These are phyloP conservation scores for Odiellus spinosus DNA, from an alignment of 2,888 invertebrate species.

Conservation along the genomic window DNA sequence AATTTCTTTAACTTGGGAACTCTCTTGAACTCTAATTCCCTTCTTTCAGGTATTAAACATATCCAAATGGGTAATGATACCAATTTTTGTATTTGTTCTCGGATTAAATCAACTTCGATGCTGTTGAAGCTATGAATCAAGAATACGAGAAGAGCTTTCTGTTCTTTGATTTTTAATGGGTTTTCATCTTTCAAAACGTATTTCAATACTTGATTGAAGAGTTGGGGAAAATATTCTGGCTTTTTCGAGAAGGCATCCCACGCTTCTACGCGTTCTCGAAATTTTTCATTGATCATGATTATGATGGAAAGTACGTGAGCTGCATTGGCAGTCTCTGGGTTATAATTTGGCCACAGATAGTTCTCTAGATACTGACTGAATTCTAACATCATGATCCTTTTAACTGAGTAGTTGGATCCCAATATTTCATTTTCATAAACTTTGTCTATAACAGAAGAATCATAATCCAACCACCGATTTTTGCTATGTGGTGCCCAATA, in stretches of 20 bases:
- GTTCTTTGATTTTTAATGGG: conserved; percentile 43
- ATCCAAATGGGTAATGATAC: conserved; percentile 89
- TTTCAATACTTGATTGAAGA: conserved; percentile 63
- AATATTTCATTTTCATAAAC: conserved; percentile 75
- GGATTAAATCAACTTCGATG: conserved; percentile 68
- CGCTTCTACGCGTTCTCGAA: conserved; percentile 85
- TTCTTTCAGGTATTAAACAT: conserved; percentile 57
- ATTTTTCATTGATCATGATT: conserved; percentile 98
- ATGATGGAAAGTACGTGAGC: conserved; percentile 92
- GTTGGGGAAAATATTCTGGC: conserved; percentile 57
- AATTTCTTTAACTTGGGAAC: conserved; percentile 81
- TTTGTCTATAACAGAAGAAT: conserved; percentile 64
- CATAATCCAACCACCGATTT: conserved; percentile 34
- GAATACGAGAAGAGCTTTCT: conserved; percentile 74
- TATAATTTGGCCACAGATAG: conserved; percentile 91
- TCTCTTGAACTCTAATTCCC: conserved; percentile 68
- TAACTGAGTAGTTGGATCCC: conserved; percentile 36
- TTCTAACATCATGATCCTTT: conserved; percentile 72
- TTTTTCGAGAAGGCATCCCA: conserved; percentile 79
- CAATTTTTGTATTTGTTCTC: conserved; percentile 76
- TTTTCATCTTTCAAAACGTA: conserved; percentile 50
- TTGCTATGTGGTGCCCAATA: conserved; percentile 82
- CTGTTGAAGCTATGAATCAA: conserved; percentile 94
- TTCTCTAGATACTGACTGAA: conserved; percentile 95
- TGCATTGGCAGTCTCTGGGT: conserved; percentile 51